phyloP scores from a whole-genome alignment of 2,888 invertebrate species.

The Sussaba pulchella region DNA sequence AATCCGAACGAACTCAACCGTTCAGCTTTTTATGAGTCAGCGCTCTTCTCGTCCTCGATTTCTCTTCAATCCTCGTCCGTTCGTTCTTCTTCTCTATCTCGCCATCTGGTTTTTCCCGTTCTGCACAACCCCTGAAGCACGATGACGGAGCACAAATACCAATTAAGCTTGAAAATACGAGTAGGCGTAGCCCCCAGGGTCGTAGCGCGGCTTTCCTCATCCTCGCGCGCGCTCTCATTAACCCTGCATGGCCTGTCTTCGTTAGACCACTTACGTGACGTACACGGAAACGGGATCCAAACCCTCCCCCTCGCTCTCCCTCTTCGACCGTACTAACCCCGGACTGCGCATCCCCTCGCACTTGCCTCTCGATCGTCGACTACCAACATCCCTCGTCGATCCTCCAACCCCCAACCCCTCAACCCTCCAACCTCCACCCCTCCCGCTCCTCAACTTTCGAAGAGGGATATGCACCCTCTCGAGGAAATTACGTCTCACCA shows the following conservation, averaged over 20 bases:
- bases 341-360: constrained; percentile 1
- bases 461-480: constrained; percentile 39
- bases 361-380: constrained; percentile 18
- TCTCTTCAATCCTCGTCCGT: constrained; percentile 33
- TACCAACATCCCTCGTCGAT: constrained; percentile 28
- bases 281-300: constrained; percentile 45
- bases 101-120: background rate
- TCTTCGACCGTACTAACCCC: background rate
- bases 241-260: constrained; percentile 53
- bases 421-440: no score
- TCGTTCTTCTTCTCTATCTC: constrained; percentile 2
- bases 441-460: constrained; percentile 7
- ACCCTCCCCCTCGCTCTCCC: background rate
- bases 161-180: constrained; percentile 64
- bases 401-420: no score
- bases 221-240: constrained; percentile 57
- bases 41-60: background rate
- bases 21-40: constrained; percentile 25
- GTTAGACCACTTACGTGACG: constrained; percentile 62
- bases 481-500: constrained; percentile 53
- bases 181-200: constrained; percentile 32
- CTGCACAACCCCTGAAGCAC: constrained; percentile 29
- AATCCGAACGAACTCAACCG: constrained; percentile 12
- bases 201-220: constrained; percentile 44
- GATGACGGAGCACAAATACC: constrained; percentile 64